Base-by-base conservation (phyloP, 2,797 vertebrate species). In the Champsocephalus esox region DNA sequence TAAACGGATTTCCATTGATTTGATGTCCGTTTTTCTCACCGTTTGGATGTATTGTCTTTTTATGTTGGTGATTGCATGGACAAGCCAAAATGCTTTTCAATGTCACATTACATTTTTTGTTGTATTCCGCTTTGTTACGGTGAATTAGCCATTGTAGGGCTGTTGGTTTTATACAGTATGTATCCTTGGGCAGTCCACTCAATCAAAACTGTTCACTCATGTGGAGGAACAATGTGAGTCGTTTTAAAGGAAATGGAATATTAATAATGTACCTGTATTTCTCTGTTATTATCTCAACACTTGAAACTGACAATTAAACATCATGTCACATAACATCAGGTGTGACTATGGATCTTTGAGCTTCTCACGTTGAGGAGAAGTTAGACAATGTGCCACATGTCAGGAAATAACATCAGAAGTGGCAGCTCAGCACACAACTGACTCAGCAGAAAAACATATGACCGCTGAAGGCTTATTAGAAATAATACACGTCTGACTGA, bases 381-480 rank as follows among this genome's bases (percentile, higher is more conserved):
- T 43, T 0, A 41, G 3, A 7, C 24, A 41, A 28, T 55, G 41
- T 52, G 17, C 0, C 0, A 41, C n/a, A 12, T 5, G 4, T 41
- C 50, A 52, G 3, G 2, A 28, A 10, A 51, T 65, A 80, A 48
- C 60, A 28, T 11, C 43, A n/a, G 0, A 38, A 12, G 16, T 44
- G 16, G 17, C 46, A 0, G 66, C 10, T 43, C 5, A 4, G 3
- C 0, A 3, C 55, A 21, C 13, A 41, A 8, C 60, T 12, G 28
- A 70, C 9, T 41, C 14, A 16, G 38, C 45, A 7, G 8, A 5
- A 19, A 52, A 66, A 44, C 34, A 2, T 9, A 45, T 63, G 7
- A 46, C 21, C 8, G 13, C 70, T 28, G 17, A 28, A 57, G 79
- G 67, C 60, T 81, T 72, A 79, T 85, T 70, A 76, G 34, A 75